A percentile compares a stretch with the other conserved stretches of the same genome.
Conservation (phyloP, 2,888 invertebrate genomes). For the Gryllus longicercus region DNA sequence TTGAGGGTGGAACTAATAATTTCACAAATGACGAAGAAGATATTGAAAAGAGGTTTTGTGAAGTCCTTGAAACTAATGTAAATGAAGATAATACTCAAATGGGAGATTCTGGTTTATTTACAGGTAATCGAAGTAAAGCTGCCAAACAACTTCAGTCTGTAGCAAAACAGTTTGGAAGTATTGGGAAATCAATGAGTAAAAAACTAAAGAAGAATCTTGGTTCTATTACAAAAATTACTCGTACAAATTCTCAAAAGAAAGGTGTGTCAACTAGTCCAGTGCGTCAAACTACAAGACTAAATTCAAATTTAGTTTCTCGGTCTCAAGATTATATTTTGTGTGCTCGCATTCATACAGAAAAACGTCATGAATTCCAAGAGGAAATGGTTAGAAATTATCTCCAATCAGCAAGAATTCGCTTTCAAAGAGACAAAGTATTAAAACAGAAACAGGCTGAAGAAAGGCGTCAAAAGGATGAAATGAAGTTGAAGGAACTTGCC, state of each 20-base stretch:
- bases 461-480: conserved; percentile 39
- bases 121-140: conserved; percentile 48
- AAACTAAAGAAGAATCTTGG: conserved; percentile 67
- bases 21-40: conserved; percentile 44
- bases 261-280: conserved; percentile 38
- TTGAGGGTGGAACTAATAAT: conserved; percentile 44
- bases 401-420: conserved; percentile 63
- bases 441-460: conserved; percentile 42
- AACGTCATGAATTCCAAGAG: conserved; percentile 68
- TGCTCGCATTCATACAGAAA: conserved; percentile 62
- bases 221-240: conserved; percentile 55
- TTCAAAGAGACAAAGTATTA: conserved; percentile 44
- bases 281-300: conserved; percentile 40
- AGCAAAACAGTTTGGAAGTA: conserved; percentile 75
- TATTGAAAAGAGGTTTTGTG: conserved; percentile 44
- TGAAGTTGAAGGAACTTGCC: conserved; percentile 42
- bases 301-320: conserved; percentile 26
- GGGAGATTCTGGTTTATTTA: conserved; percentile 26
- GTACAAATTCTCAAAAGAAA: conserved; percentile 42
- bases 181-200: conserved; percentile 71
- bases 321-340: conserved; percentile 58
- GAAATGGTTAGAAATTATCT: conserved; percentile 79
- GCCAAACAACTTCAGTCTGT: conserved; percentile 74
- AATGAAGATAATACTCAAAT: conserved; percentile 22
- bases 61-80: conserved; percentile 31